These are phyloP conservation scores for Scaptomyza montana DNA, from an alignment of 1,140 invertebrate genomes.

Conservation along the genomic window DNA sequence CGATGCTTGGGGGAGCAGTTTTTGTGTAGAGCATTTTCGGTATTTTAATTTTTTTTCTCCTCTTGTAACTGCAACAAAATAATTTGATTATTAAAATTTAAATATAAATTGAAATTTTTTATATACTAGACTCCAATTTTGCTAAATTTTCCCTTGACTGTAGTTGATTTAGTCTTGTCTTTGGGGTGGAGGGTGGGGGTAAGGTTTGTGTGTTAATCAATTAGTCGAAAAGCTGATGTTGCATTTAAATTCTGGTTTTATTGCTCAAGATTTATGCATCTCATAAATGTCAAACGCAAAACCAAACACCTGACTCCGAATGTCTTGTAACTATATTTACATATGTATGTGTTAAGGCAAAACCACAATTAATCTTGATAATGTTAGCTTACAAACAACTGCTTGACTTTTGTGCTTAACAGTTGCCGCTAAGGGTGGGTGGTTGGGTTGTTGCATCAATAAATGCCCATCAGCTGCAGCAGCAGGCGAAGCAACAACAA, in stretches of 20 bases:
- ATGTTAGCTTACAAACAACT: conserved; percentile 58
- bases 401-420: conserved; percentile 32
- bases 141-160: not conserved
- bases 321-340: conserved; percentile 9
- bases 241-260: conserved; percentile 54
- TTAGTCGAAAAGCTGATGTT: conserved; percentile 59
- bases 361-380: conserved; percentile 76
- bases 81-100: conserved; percentile 82
- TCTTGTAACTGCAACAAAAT: conserved; percentile 65
- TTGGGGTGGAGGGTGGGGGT: not conserved
- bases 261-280: conserved; percentile 64
- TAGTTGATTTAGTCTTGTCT: conserved; percentile 10
- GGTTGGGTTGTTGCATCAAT: conserved; percentile 8
- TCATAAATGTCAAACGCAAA: conserved; percentile 76
- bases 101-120: conserved; percentile 68
- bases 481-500: too few species aligned
- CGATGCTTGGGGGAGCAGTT: conserved; percentile 35
- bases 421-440: too few species aligned
- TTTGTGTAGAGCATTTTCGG: not conserved
- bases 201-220: conserved; percentile 34
- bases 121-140: not conserved
- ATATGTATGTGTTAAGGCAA: conserved; percentile 2
- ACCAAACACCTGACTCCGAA: conserved; percentile 32
- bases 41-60: not conserved
- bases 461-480: conserved; percentile 55